Evolutionary conservation across 2,113 vertebrate species (phyloP), one percentile per base, ranked within the genome.

Genomic region (Symphodus melops): DNA sequence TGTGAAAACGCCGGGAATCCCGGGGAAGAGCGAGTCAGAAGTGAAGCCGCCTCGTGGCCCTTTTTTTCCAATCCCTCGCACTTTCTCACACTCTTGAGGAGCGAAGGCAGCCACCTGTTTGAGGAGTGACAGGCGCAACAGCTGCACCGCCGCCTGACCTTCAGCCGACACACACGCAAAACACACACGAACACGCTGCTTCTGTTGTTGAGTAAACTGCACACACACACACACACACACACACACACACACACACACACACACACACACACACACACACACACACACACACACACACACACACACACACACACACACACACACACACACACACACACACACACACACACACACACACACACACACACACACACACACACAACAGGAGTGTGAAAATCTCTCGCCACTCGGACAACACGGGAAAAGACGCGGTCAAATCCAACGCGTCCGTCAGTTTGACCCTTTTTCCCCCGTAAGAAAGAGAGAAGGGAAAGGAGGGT

Each of bases 21-120:
- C 39, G 75, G 44, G 25, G 17, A 1, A 39, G 51, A 51, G 46
- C 25, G 72, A 41, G 13, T 13, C 0, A 8, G 59, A 60, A 58
- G 7, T 41, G 9, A 54, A 59, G 25, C 1, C 1, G 52, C 36
- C 53, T 37, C n/a, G 20, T 17, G 56, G 48, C 46, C 48, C 52
- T 39, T 25, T 25, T n/a, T n/a, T n/a, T n/a, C n/a, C n/a, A n/a
- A n/a, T n/a, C n/a, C 55, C 25, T 63, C 67, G 17, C 64, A 63
- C 71, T 51, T n/a, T 51, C 72, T 70, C 75, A 61, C 80, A 75
- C 71, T 65, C 68, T 53, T 2, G 56, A 74, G 72, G 77, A 75
- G 51, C 37, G 64, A 62, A 63, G 63, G 67, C n/a, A 59, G 54
- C 67, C 93, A 93, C 91, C 93, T 93, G 94, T 94, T 82, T 52